Base-by-base conservation (phyloP, 2,113 vertebrate species). In the Hyperopisus bebe region DNA sequence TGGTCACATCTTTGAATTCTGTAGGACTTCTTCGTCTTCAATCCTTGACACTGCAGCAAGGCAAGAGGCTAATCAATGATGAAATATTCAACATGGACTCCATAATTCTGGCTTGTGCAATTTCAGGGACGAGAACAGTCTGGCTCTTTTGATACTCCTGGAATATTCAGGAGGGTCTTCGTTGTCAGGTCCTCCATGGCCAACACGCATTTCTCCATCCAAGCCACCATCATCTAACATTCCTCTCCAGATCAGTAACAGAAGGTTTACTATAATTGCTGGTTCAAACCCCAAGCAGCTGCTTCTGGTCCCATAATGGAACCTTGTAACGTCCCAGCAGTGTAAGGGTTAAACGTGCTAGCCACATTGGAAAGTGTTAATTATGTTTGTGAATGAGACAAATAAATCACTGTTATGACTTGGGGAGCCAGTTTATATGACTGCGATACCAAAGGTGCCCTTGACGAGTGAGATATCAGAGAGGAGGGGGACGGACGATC, bases 381-480 rank as follows among this genome's bases (percentile, higher is more conserved):
- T 80, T 80, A 80, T 80, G 35, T 80, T 80, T 80, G 74, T 80
- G 74, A 80, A 80, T 17, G 21, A 80, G 5, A 80, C 15, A 80
- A 80, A 42, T 80, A 80, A 80, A 39, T 80, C 74, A 35, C 31
- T 39, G 74, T 42, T 80, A 80, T 80, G 35, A 80, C 74, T 42
- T 80, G 31, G 74, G 17, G 35, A 42, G 74, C 35, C 74, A 17
- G 35, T 80, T 80, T 42, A 80, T 80, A 80, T 42, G 31, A 80
- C 74, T 80, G 31, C 17, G 35, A 80, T 80, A 80, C 35, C 74
- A 80, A 80, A 80, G 74, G 74, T 80, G 74, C 74, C 74, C 74
- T 80, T 80, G 74, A 80, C 74, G 35, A 35, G 15, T 4, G 74
- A 80, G 35, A 80, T 42, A 39, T 31, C 62, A 42, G 74, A 3